Evolutionary conservation across 2,888 invertebrate species (phyloP).

Genomic region (Oscheius sp.): DNA sequence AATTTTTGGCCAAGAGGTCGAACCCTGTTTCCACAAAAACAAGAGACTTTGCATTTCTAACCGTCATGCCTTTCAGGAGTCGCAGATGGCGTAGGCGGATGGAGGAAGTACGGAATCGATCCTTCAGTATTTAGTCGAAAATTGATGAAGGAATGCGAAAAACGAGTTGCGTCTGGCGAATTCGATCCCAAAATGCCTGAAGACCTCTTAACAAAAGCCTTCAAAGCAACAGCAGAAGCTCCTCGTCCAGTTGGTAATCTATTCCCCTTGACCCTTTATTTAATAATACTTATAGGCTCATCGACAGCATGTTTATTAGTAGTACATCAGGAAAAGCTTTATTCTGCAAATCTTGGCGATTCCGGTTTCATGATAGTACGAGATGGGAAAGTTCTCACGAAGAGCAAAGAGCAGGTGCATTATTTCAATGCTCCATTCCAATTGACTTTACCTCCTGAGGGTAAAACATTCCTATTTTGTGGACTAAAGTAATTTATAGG

Average conservation of each 20-base stretch:
- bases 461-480: conserved; percentile 27
- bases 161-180: conserved; percentile 76
- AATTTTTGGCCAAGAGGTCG: no score
- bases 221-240: conserved; percentile 55
- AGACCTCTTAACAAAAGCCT: conserved; percentile 63
- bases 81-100: conserved; percentile 97
- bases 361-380: conserved; percentile 94
- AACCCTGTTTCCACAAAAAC: no score
- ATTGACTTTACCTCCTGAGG: conserved; percentile 84
- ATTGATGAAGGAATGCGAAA: conserved; percentile 81
- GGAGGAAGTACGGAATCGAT: conserved; percentile 96
- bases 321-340: conserved; percentile 87
- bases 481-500: conserved; percentile 40
- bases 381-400: conserved; percentile 82
- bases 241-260: conserved; percentile 64
- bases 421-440: conserved; percentile 99
- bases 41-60: no score
- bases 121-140: conserved; percentile 93
- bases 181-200: conserved; percentile 78
- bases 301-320: conserved; percentile 97
- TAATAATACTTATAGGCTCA: conserved; percentile 75
- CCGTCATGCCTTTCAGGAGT: conserved; percentile 81
- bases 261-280: background rate
- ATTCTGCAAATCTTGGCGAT: conserved; percentile 97
- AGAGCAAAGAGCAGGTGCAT: conserved; percentile 95